Percentiles rank a stretch among this genome's conserved stretches.
These are phyloP conservation scores for Petrocephalus microphthalmus DNA, from an alignment of 2,113 vertebrate genomes.

Conservation along the genomic window DNA sequence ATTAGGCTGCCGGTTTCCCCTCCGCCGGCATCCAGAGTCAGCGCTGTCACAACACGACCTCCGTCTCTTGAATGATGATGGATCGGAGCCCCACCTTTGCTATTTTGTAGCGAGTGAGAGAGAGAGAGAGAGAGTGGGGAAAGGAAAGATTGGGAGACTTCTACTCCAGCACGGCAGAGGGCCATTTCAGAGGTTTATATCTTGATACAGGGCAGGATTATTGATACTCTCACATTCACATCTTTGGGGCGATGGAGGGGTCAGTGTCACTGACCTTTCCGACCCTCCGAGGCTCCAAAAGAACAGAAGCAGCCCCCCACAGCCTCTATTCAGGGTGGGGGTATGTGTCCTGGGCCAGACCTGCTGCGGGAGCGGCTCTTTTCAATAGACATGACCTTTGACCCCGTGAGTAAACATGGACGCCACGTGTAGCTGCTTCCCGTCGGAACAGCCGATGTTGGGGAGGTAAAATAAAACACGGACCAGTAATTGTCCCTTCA, in stretches of 20 bases:
- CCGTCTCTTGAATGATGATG: slow-evolving; percentile 62
- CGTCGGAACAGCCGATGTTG: neutral
- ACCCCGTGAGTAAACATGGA: slow-evolving; percentile 35
- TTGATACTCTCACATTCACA: neutral
- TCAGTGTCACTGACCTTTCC: neutral
- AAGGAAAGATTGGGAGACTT: neutral
- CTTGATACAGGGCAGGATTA: neutral
- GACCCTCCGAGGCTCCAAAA: neutral
- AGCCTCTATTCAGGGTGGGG: neutral
- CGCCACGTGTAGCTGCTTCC: neutral
- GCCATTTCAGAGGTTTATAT: neutral
- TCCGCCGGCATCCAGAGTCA: slow-evolving; percentile 52
- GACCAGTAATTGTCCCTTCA: neutral
- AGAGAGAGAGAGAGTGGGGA: neutral
- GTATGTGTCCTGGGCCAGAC: neutral
- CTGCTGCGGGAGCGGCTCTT: slow-evolving; percentile 29
- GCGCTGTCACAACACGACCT: slow-evolving; percentile 64
- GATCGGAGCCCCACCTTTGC: slow-evolving; percentile 44
- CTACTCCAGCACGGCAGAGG: neutral
- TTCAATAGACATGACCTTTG: slow-evolving; percentile 60
- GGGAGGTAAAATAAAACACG: neutral
- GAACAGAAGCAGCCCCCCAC: neutral
- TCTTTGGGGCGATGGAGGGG: neutral
- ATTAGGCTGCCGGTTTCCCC: slow-evolving; percentile 52
- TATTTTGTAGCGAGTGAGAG: slow-evolving; percentile 5